Percentiles rank a stretch among this genome's conserved stretches.
These are phyloP conservation scores for Tragelaphus buxtoni DNA, from an alignment of 2,113 vertebrate genomes.

Conservation along the genomic window DNA sequence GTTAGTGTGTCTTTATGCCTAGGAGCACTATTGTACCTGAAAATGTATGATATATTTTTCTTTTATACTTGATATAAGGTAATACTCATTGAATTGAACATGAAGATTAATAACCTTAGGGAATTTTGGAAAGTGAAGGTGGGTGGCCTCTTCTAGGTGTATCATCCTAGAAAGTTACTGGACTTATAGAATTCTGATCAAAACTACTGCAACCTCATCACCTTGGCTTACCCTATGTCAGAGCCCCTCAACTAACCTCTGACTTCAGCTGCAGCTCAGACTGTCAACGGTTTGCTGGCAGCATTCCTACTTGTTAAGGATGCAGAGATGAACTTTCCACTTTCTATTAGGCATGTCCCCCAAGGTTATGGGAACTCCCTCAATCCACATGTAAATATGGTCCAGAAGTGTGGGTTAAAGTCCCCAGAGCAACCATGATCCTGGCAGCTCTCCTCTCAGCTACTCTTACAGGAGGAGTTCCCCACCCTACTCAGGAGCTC, in stretches of 20 bases:
- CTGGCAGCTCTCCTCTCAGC: background rate
- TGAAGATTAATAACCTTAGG: slow-evolving; percentile 8
- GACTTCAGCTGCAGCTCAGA: background rate
- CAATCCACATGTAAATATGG: background rate
- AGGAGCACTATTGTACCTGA: background rate
- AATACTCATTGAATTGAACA: background rate
- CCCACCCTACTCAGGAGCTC: background rate
- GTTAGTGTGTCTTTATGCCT: background rate
- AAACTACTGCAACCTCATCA: accelerated
- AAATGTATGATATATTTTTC: background rate
- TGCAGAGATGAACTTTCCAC: background rate
- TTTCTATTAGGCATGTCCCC: background rate
- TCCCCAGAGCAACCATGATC: background rate
- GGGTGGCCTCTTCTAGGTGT: background rate
- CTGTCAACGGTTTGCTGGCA: background rate
- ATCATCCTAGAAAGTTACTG: background rate
- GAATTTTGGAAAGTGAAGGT: background rate
- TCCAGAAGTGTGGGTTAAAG: background rate
- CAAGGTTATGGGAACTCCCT: background rate
- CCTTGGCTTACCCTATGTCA: background rate
- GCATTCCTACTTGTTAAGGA: background rate
- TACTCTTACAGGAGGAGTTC: background rate
- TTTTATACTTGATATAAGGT: background rate
- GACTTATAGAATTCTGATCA: background rate
- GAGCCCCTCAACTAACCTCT: background rate